Base-by-base conservation (phyloP, 2,888 invertebrate species). In the Latrodectus hesperus region DNA sequence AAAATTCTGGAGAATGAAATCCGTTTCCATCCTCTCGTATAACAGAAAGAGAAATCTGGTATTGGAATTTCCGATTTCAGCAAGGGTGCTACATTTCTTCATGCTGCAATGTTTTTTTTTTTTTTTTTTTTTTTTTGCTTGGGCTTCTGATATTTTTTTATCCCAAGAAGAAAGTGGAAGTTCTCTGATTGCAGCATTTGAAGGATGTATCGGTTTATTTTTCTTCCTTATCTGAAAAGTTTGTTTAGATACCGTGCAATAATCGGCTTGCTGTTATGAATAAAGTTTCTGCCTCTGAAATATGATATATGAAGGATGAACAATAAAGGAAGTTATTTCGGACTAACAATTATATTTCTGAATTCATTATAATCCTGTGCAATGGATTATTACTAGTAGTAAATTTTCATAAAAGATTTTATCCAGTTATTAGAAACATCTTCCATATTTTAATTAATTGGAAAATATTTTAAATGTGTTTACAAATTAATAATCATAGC, bases 11-110 rank as follows among this genome's bases (percentile, higher is more conserved):
- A 53, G 64, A 70, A 49, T 26, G 60, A 79, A 85, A 85, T 85
- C 78, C 84, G 84, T 85, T 85, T 79, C 67, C 79, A 85, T 79
- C 79, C 78, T 55, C 53, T 64, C 70, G 77, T 49, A 52, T 64
- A 52, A 70, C 52, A 68, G 38, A 53, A 52, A 70, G 38, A 68
- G 38, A 53, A 77, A 80, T 85, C 75, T 51, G 68, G 75, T 80
- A 74, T 79, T 85, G 85, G 85, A 85, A 85, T 85, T 85, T 85
- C 85, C 85, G 85, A 85, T 85, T 79, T 80, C 67, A 70, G 79
- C 68, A 80, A 79, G 64, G 74, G 75, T 79, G 75, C 79, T 68
- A 70, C 60, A 64, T 55, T 78, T 80, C 79, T 52, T 38, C 49
- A 55, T 55, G 68, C 55, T 72, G 64, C 65, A 73, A 74, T 78